Evolutionary conservation across 2,113 vertebrate species (phyloP), one percentile per base, ranked within the genome.

Genomic region (Orthonyx spaldingii): DNA sequence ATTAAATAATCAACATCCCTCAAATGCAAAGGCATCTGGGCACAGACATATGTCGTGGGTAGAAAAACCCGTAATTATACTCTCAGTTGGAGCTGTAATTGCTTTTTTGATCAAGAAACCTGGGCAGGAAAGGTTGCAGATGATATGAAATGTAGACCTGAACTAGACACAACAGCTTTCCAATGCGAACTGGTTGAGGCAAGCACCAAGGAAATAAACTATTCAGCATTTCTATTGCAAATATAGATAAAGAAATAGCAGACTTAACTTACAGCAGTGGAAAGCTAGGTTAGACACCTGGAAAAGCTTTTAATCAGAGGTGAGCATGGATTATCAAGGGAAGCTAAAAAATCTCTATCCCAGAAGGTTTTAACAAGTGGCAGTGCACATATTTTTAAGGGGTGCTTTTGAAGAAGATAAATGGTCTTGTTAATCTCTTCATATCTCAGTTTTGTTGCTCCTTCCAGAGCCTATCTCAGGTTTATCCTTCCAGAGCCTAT

Each of bases 1-100:
- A 97, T 97, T 98, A 97, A 95, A 80, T 91, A 97, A 97, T 97
- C 95, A 97, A 60, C 69, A 69, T 82, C 88, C 47, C 87, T 76
- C 57, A 93, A 97, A 92, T 87, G 95, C 93, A 96, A 94, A 96
- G 79, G 91, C 78, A 95, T 95, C 94, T 57, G n/a, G 72, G 37
- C 61, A 64, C 9, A 82, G 72, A 69, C 9, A 69, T 49, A 79
- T 78, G 82, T 83, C 84, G 92, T 65, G 65, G 71, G 86, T 96
- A 94, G 89, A 90, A 93, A 85, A 97, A 87, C 75, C 77, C 89
- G 55, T 52, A 97, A 92, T 93, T 94, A 97, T n/a, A 87, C 80
- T 90, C 94, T 96, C 77, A 75, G 83, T 95, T 76, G 89, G 84
- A 93, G 82, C 11, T 75, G 41, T 78, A 94, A 95, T 74, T 87